Percentiles rank a stretch among this genome's conserved stretches.
phyloP scores from a whole-genome alignment of 2,888 invertebrate genomes.

The Sepiola atlantica region DNA sequence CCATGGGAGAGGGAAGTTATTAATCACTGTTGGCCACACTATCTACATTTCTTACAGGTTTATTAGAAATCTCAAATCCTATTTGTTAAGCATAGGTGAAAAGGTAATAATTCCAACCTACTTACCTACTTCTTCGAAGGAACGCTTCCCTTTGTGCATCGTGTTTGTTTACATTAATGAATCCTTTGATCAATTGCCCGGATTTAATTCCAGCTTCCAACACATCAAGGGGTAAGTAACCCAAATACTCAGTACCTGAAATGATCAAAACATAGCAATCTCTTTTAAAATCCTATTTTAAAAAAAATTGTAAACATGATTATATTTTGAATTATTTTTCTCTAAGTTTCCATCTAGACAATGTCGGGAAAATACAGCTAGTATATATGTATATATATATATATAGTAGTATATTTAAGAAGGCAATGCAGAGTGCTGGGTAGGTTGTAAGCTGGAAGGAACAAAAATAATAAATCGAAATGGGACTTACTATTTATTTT shows the following conservation, averaged over 20 bases:
- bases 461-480: too few species aligned
- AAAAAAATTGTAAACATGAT: too few species aligned
- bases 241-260: constrained; percentile 62
- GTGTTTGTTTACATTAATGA: constrained; percentile 70
- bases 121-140: constrained; percentile 64
- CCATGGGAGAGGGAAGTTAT: too few species aligned
- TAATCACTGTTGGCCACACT: neutral
- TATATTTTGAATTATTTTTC: too few species aligned
- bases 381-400: too few species aligned
- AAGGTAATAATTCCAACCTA: neutral
- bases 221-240: constrained; percentile 67
- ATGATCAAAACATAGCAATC: neutral
- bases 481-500: too few species aligned
- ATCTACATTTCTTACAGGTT: neutral
- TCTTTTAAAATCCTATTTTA: too few species aligned
- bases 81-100: neutral
- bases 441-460: too few species aligned
- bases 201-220: constrained; percentile 67
- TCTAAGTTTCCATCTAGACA: too few species aligned
- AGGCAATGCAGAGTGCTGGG: too few species aligned
- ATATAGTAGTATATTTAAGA: too few species aligned
- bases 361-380: too few species aligned
- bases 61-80: neutral
- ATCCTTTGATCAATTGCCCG: constrained; percentile 67
- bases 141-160: constrained; percentile 71